A percentile compares a stretch with the other conserved stretches of the same genome.
These are phyloP conservation scores for Perognathus longimembris DNA, from an alignment of 2,113 vertebrate species.

Conservation along the genomic window DNA sequence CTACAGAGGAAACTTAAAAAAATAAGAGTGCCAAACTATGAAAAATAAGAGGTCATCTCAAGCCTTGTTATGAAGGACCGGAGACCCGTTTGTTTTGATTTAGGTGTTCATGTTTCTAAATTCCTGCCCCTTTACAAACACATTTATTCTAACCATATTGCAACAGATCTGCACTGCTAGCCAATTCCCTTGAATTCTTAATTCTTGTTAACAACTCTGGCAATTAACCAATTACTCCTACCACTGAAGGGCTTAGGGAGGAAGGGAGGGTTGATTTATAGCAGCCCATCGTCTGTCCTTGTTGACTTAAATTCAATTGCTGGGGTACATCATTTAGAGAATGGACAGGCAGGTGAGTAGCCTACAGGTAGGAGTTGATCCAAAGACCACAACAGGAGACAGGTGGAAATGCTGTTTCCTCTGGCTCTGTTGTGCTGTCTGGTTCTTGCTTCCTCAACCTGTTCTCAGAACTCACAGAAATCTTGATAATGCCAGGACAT, in stretches of 20 bases:
- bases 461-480: background rate
- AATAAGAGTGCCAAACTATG: too few species aligned
- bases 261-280: slow-evolving; percentile 77
- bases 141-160: slow-evolving; percentile 75
- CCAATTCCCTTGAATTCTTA: slow-evolving; percentile 79
- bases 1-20: too few species aligned
- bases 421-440: background rate
- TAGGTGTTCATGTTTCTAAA: slow-evolving; percentile 65
- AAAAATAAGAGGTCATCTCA: background rate
- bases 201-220: slow-evolving; percentile 81
- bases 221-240: slow-evolving; percentile 81
- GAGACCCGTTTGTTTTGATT: slow-evolving; percentile 61
- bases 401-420: background rate
- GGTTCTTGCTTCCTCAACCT: background rate
- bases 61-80: background rate
- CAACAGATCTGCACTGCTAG: slow-evolving; percentile 62
- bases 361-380: slow-evolving; percentile 54
- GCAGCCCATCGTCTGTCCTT: slow-evolving; percentile 46
- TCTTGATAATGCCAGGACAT: too few species aligned
- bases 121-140: slow-evolving; percentile 62
- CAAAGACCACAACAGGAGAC: slow-evolving; percentile 26
- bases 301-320: slow-evolving; percentile 67
- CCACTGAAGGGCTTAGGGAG: slow-evolving; percentile 73
- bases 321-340: slow-evolving; percentile 64
- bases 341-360: slow-evolving; percentile 59